These are phyloP conservation scores for Cyprinodon variegatus DNA, from an alignment of 2,113 vertebrate genomes.

Conservation along the genomic window DNA sequence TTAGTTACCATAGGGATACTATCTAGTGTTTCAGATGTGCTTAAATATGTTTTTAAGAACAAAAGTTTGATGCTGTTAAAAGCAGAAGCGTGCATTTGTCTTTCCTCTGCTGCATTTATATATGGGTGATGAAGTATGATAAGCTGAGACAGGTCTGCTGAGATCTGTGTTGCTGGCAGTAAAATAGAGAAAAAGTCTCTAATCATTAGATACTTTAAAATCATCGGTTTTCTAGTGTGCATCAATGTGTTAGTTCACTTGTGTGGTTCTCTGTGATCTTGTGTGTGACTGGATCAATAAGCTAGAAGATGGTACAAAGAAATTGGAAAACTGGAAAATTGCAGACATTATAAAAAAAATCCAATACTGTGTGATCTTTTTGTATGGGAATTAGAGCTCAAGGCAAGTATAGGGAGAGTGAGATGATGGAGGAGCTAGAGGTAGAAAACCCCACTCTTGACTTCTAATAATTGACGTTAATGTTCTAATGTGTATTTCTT, in stretches of 20 bases:
- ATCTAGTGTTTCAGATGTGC: not conserved
- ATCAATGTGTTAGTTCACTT: slow-evolving; percentile 2
- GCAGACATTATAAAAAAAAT: slow-evolving; percentile 9
- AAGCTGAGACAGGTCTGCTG: slow-evolving; percentile 22
- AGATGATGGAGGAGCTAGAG: slow-evolving; percentile 12
- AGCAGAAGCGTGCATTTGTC: slow-evolving; percentile 15
- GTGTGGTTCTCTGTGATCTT: slow-evolving; percentile 8
- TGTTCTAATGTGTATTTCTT: not conserved
- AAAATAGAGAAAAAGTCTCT: slow-evolving; percentile 28
- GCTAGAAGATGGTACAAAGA: slow-evolving; percentile 9
- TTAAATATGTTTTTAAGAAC: not conserved
- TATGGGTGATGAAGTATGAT: slow-evolving; percentile 11
- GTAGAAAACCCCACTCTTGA: not conserved
- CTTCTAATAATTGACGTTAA: not conserved
- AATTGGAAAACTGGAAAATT: slow-evolving; percentile 18
- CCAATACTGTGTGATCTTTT: slow-evolving; percentile 1
- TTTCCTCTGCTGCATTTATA: slow-evolving; percentile 23
- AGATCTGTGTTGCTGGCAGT: slow-evolving; percentile 59
- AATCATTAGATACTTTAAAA: slow-evolving; percentile 38
- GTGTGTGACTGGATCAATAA: slow-evolving; percentile 19
- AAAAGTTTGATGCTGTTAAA: not conserved
- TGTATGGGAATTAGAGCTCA: slow-evolving; percentile 22
- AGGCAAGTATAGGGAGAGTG: slow-evolving; percentile 5
- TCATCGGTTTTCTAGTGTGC: slow-evolving; percentile 36
- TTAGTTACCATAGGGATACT: not conserved